Conservation (phyloP, 2,888 invertebrate species). For the Chrysina gloriosa region DNA sequence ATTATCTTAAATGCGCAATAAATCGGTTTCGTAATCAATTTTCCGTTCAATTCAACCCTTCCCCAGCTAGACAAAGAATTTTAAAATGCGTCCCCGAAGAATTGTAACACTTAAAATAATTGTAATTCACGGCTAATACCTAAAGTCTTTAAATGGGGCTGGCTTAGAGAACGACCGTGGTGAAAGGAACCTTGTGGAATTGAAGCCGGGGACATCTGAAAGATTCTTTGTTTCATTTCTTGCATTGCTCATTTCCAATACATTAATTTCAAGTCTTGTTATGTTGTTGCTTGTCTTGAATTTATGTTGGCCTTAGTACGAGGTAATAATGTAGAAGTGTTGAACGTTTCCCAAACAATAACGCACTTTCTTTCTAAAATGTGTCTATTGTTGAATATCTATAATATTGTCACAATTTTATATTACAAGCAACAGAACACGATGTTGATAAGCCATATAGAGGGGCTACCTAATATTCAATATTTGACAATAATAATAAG, state of each 20-base stretch:
- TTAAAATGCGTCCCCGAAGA: constrained; percentile 57
- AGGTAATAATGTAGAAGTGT: no score
- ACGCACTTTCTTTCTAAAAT: no score
- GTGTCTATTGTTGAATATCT: no score
- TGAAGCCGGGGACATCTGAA: not conserved
- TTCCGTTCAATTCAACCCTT: constrained; percentile 60
- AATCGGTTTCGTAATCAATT: constrained; percentile 48
- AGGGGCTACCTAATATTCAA: no score
- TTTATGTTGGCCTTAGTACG: no score
- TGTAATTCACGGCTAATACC: constrained; percentile 55
- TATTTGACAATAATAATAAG: no score
- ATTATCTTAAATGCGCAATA: constrained; percentile 46
- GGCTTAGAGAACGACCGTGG: constrained; percentile 42
- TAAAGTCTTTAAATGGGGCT: constrained; percentile 45
- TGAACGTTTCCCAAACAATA: no score
- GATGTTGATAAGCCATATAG: no score
- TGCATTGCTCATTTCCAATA: not conserved
- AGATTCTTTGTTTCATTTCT: not conserved
- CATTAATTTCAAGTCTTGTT: not conserved
- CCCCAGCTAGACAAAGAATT: constrained; percentile 58
- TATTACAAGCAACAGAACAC: no score
- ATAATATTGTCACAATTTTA: no score
- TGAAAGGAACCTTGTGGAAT: constrained; percentile 24
- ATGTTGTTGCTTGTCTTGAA: no score
- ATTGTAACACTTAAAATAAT: constrained; percentile 62